Evolutionary conservation across 2,797 vertebrate species (phyloP).

Genomic region (Centropyge bicolor): DNA sequence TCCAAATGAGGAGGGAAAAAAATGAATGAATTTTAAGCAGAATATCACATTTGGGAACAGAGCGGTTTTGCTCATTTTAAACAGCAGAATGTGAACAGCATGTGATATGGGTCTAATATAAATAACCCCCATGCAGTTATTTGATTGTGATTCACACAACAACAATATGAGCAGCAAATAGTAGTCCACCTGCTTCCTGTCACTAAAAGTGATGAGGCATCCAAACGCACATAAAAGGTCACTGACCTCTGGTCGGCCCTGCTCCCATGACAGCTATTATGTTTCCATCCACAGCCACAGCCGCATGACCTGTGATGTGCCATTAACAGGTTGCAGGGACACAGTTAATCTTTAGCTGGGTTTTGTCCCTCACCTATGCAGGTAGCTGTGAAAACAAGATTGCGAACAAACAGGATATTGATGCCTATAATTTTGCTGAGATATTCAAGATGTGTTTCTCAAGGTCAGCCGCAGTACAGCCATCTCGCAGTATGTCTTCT

Average conservation of each 20-base stretch:
- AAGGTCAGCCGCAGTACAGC: conserved; percentile 8
- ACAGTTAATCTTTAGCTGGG: conserved; percentile 55
- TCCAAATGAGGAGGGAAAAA: not conserved
- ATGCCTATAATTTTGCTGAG: not conserved
- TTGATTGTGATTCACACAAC: conserved; percentile 21
- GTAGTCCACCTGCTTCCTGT: conserved; percentile 8
- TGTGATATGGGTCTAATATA: not conserved
- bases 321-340: conserved; percentile 47
- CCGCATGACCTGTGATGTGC: conserved; percentile 34
- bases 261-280: conserved; percentile 45
- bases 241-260: conserved; percentile 44
- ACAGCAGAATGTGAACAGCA: not conserved
- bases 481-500: conserved; percentile 44
- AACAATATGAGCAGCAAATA: conserved; percentile 21
- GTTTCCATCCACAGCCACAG: conserved; percentile 30
- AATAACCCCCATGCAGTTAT: not conserved
- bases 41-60: not conserved
- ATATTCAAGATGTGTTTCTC: conserved; percentile 16
- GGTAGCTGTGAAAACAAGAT: conserved; percentile 24
- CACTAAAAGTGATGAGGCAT: conserved; percentile 48
- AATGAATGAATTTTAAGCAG: not conserved
- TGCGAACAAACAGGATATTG: not conserved
- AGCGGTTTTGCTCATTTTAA: not conserved
- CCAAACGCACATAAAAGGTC: conserved; percentile 26
- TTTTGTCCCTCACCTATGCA: conserved; percentile 8